Percentiles rank a stretch among this genome's conserved stretches.
These are phyloP conservation scores for Zosterops lateralis DNA, from an alignment of 2,113 vertebrate genomes.

Conservation along the genomic window DNA sequence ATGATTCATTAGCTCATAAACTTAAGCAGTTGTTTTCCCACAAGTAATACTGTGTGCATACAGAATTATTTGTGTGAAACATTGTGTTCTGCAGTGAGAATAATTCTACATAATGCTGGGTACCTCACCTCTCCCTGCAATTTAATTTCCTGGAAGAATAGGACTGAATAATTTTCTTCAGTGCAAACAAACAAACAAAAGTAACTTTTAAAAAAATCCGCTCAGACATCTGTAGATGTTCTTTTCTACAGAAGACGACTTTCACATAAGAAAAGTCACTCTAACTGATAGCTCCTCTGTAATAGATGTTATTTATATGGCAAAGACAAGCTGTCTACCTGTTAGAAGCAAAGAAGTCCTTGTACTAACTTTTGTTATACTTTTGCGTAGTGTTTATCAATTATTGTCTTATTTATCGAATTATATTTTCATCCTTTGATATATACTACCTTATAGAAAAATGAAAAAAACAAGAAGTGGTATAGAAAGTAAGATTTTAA, in stretches of 20 bases:
- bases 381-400: neutral
- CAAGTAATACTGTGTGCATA: neutral
- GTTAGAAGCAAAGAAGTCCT: neutral
- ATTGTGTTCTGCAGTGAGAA: neutral
- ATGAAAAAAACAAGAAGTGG: neutral
- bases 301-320: neutral
- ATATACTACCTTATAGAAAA: neutral
- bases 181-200: neutral
- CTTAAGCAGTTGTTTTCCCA: neutral
- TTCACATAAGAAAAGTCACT: neutral
- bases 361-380: neutral
- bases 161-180: neutral
- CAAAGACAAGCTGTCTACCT: neutral
- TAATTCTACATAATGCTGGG: neutral
- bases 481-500: neutral
- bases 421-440: neutral
- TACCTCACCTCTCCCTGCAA: neutral
- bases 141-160: neutral
- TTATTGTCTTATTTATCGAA: neutral
- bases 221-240: neutral
- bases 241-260: neutral
- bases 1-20: slow-evolving; percentile 30
- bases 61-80: neutral
- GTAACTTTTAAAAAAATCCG: neutral
- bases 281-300: neutral